Evolutionary conservation across 2,113 vertebrate genomes (phyloP).

Genomic region (Pelmatolapia mariae): DNA sequence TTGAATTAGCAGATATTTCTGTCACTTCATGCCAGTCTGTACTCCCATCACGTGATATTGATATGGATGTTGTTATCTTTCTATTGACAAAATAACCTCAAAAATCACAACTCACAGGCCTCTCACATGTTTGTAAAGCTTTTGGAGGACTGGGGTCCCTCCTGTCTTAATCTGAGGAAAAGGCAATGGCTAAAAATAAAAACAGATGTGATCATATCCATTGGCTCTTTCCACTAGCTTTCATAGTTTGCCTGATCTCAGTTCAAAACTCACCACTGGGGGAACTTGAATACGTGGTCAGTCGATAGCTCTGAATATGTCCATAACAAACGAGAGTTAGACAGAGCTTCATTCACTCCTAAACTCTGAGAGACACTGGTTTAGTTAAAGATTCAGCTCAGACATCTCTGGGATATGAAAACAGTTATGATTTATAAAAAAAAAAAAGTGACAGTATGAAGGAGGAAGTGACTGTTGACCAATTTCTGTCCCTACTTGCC

Average conservation of each 20-base stretch:
- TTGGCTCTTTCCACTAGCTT: neutral
- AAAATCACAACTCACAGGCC: neutral
- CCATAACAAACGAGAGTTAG: constrained; percentile 21
- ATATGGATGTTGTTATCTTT: neutral
- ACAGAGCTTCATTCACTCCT: neutral
- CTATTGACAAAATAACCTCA: neutral
- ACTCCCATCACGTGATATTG: neutral
- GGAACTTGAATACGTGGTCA: constrained; percentile 50
- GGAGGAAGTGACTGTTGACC: neutral
- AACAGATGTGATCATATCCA: neutral
- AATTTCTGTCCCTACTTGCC: constrained; percentile 1
- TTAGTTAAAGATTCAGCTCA: neutral
- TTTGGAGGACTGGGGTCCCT: neutral
- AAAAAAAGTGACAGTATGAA: neutral
- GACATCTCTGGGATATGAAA: neutral
- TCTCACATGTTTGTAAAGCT: neutral
- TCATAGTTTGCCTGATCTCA: neutral
- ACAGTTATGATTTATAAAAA: neutral
- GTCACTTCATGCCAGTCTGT: neutral
- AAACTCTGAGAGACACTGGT: neutral
- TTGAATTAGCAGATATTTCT: neutral
- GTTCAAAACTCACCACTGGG: neutral
- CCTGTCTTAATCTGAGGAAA: neutral
- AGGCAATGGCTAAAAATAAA: neutral
- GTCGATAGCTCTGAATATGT: constrained; percentile 14